Base-by-base conservation (phyloP, 2,797 vertebrate genomes). In the Coranthus polyacanthus region DNA sequence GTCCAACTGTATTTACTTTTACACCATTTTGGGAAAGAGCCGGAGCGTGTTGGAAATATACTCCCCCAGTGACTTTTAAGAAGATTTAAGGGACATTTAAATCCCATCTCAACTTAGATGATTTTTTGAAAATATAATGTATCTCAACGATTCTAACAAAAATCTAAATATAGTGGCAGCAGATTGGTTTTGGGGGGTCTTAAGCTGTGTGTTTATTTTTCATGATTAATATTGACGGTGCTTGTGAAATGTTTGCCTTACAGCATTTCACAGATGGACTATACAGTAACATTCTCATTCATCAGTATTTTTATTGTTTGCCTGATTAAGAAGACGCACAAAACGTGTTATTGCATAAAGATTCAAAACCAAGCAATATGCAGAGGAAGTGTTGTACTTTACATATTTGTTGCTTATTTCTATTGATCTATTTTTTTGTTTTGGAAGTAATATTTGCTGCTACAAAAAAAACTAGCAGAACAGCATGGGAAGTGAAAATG, bases 401-500 rank as follows among this genome's bases (percentile, higher is more conserved):
- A 16, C 20, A 26, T 42, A 4, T 68, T 24, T 55, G 15, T 17
- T 64, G 13, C 7, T 17, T 12, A 10, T 20, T 41, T 22, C 36
- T 29, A 56, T 20, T 0, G 13, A 16, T 67, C 0, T 38, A 32
- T 10, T 2, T 5, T 42, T 55, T 26, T 45, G 53, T 63, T 44
- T 42, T 36, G 44, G 20, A 26, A 45, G 15, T 50, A 37, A 46
- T 12, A 36, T 16, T 32, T 43, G 11, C 12, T 5, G 9, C 6
- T 47, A 12, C 45, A 17, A 24, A 79, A 51, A 58, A 37, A 68
- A 62, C 70, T 29, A 39, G 9, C 18, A 53, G 51, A 11, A 21
- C 3, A n/a, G 70, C 1, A 67, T 79, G 54, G 65, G 70, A 77
- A 51, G 72, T 49, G 65, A 67, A 68, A 78, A 60, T 47, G 58